A percentile compares a stretch with the other conserved stretches of the same genome.
Evolutionary conservation across 2,113 vertebrate genomes (phyloP).

Genomic region (Eclectus roratus): DNA sequence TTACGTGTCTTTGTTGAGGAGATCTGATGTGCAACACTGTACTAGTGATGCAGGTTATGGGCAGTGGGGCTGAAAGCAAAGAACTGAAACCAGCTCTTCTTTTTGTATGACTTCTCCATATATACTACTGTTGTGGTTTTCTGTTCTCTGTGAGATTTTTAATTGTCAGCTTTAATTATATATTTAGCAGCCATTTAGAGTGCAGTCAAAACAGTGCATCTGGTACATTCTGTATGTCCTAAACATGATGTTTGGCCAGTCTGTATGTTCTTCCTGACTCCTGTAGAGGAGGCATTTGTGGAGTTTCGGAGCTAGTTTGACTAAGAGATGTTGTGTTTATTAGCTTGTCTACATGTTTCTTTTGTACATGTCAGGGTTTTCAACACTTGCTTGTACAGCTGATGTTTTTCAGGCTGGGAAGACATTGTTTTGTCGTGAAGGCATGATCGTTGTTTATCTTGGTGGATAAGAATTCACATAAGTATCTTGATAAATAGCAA

Average conservation of each 20-base stretch:
- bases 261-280: not conserved
- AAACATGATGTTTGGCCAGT: not conserved
- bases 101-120: not conserved
- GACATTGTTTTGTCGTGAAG: not conserved
- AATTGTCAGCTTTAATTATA: not conserved
- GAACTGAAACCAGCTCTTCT: not conserved
- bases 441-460: not conserved
- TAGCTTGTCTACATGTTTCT: not conserved
- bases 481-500: not conserved
- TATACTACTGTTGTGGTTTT: not conserved
- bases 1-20: not conserved
- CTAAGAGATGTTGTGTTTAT: not conserved
- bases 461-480: not conserved
- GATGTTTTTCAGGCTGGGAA: not conserved
- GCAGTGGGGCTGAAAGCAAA: not conserved
- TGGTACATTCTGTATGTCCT: not conserved
- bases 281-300: not conserved
- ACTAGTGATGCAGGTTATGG: not conserved
- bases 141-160: not conserved
- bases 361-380: not conserved
- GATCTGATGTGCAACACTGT: too few species aligned
- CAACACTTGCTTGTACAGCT: not conserved
- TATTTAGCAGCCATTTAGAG: not conserved
- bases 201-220: not conserved
- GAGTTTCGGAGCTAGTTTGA: not conserved